Percentiles rank a stretch among this genome's conserved stretches.
phyloP scores from a whole-genome alignment of 2,113 vertebrate species.

The Chitala chitala region DNA sequence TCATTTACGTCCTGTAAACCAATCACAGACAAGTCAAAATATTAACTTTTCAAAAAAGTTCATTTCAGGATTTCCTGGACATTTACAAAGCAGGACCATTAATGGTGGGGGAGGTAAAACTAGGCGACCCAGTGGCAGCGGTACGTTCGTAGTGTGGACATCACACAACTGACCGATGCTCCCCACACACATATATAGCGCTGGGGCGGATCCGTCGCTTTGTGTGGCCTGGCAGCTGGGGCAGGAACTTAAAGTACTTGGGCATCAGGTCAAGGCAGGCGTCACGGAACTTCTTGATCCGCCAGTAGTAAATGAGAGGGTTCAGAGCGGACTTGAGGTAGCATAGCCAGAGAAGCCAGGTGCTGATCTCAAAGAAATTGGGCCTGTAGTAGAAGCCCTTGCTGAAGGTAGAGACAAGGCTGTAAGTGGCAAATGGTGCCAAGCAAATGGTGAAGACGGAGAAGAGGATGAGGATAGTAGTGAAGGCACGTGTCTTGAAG shows the following conservation, averaged over 20 bases:
- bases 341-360: constrained; percentile 97
- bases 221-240: constrained; percentile 80
- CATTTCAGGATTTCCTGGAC: not conserved
- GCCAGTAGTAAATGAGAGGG: constrained; percentile 98
- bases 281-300: constrained; percentile 97
- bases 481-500: constrained; percentile 99
- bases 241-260: constrained; percentile 90
- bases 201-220: constrained; percentile 87
- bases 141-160: not conserved
- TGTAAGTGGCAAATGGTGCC: constrained; percentile 90
- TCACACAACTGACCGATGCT: constrained; percentile 85
- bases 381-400: constrained; percentile 81
- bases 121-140: constrained; percentile 12
- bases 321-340: constrained; percentile 99
- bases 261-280: constrained; percentile 94
- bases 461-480: constrained; percentile 96
- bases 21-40: constrained; percentile 33
- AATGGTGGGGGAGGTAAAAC: not conserved
- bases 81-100: constrained; percentile 21
- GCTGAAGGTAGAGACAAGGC: constrained; percentile 86
- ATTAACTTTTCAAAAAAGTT: not conserved
- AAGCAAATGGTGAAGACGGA: constrained; percentile 89
- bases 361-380: constrained; percentile 92
- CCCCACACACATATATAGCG: constrained; percentile 89
- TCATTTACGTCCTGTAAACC: constrained; percentile 51